phyloP scores from a whole-genome alignment of 2,113 vertebrate species.

The Megaleporinus macrocephalus region DNA sequence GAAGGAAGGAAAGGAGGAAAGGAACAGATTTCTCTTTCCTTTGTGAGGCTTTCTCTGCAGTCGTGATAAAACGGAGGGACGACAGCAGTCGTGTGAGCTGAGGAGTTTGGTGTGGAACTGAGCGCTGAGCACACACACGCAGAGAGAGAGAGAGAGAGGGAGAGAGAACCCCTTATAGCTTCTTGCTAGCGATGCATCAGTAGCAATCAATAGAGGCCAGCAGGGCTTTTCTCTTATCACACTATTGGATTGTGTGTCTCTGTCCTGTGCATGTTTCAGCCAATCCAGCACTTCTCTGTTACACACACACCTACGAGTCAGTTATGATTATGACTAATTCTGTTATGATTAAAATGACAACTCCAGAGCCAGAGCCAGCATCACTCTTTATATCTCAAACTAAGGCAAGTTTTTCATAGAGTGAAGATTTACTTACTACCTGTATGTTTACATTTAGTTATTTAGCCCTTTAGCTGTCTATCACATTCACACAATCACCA shows the following conservation, averaged over 20 bases:
- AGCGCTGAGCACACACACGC: slow-evolving; percentile 5
- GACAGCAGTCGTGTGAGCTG: slow-evolving; percentile 19
- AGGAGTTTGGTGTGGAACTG: slow-evolving; percentile 23
- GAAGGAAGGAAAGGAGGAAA: slow-evolving; percentile 25
- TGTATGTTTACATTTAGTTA: no score
- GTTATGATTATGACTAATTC: slow-evolving; percentile 15
- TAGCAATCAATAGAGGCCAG: slow-evolving; percentile 44
- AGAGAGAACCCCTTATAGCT: neutral
- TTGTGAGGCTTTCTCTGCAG: slow-evolving; percentile 29
- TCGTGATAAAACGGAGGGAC: slow-evolving; percentile 26
- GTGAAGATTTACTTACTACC: neutral
- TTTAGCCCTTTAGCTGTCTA: no score
- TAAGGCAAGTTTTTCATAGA: neutral
- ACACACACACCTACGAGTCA: neutral
- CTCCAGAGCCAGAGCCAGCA: neutral
- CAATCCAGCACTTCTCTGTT: slow-evolving; percentile 36
- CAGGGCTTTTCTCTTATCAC: slow-evolving; percentile 48
- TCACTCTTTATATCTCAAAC: neutral
- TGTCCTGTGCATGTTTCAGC: slow-evolving; percentile 28
- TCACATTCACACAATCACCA: no score
- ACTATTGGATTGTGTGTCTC: slow-evolving; percentile 45
- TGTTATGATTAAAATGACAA: neutral
- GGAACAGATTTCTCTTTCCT: slow-evolving; percentile 33
- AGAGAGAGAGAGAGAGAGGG: neutral
- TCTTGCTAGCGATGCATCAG: slow-evolving; percentile 39